These are phyloP conservation scores for Idaea straminata DNA, from an alignment of 2,888 invertebrate genomes.

Conservation along the genomic window DNA sequence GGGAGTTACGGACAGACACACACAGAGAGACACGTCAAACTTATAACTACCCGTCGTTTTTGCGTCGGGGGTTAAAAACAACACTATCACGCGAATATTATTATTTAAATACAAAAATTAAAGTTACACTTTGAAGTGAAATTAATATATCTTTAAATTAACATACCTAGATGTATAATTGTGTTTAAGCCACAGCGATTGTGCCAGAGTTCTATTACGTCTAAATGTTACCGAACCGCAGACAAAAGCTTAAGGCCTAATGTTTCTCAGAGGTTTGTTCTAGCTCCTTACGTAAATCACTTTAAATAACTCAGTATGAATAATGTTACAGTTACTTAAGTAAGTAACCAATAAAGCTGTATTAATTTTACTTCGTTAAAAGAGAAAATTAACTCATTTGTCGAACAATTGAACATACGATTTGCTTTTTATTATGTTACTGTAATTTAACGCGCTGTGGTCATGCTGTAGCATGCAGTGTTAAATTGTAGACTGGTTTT, in stretches of 20 bases:
- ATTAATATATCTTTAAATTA: not conserved
- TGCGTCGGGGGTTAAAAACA: too few relatives aligned
- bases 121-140: not conserved
- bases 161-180: not conserved
- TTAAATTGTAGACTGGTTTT: not conserved
- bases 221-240: not conserved
- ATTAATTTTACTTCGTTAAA: conserved; percentile 2
- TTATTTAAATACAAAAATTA: not conserved
- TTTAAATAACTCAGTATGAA: conserved; percentile 1
- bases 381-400: conserved; percentile 5
- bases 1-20: too few relatives aligned
- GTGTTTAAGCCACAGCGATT: not conserved
- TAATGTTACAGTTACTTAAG: not conserved
- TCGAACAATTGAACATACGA: conserved; percentile 1
- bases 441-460: conserved; percentile 4
- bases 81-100: too few relatives aligned
- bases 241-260: not conserved
- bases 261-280: not conserved
- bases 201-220: not conserved
- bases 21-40: too few relatives aligned
- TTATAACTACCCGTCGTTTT: too few relatives aligned
- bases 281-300: not conserved
- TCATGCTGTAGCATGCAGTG: not conserved
- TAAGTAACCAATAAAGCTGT: conserved; percentile 1
- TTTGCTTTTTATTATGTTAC: not conserved